A percentile compares a stretch with the other conserved stretches of the same genome.
Evolutionary conservation across 2,113 vertebrate genomes (phyloP).

Genomic region (Phalacrocorax carbo): DNA sequence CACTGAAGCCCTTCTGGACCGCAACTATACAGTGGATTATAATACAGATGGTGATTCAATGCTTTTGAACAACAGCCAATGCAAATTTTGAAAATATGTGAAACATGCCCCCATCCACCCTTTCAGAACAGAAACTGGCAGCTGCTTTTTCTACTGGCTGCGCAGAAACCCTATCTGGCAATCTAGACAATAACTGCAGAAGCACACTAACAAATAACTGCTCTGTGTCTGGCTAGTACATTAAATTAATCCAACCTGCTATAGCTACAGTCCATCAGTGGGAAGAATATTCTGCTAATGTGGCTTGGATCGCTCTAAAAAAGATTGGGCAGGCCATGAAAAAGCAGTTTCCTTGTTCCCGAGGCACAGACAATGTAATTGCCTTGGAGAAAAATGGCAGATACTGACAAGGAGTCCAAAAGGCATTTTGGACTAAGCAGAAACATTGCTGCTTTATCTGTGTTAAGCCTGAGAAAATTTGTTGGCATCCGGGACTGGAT

Average conservation of each 20-base stretch:
- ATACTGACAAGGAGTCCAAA: conserved; percentile 61
- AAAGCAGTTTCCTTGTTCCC: conserved; percentile 39
- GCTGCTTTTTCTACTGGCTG: conserved; percentile 38
- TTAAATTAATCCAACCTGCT: conserved; percentile 66
- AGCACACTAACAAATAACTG: conserved; percentile 47
- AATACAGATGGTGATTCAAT: conserved; percentile 42
- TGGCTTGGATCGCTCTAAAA: conserved; percentile 26
- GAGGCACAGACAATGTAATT: conserved; percentile 54
- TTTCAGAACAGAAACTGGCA: conserved; percentile 58
- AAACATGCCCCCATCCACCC: conserved; percentile 47
- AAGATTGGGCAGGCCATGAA: conserved; percentile 38
- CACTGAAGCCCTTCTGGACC: conserved; percentile 50
- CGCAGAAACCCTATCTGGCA: conserved; percentile 51
- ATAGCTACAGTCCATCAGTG: not conserved
- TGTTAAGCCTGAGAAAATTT: conserved; percentile 70
- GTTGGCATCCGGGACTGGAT: conserved; percentile 65
- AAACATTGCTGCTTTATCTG: conserved; percentile 69
- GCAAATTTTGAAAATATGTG: conserved; percentile 57
- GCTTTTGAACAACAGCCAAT: conserved; percentile 44
- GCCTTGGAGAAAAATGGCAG: conserved; percentile 60
- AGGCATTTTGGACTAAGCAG: conserved; percentile 58
- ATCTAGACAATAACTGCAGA: conserved; percentile 55
- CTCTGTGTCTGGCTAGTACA: conserved; percentile 50
- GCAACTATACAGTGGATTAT: conserved; percentile 28
- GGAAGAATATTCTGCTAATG: conserved; percentile 53